Evolutionary conservation across 2,888 invertebrate species (phyloP).

Genomic region (Tryphoninae sp.): DNA sequence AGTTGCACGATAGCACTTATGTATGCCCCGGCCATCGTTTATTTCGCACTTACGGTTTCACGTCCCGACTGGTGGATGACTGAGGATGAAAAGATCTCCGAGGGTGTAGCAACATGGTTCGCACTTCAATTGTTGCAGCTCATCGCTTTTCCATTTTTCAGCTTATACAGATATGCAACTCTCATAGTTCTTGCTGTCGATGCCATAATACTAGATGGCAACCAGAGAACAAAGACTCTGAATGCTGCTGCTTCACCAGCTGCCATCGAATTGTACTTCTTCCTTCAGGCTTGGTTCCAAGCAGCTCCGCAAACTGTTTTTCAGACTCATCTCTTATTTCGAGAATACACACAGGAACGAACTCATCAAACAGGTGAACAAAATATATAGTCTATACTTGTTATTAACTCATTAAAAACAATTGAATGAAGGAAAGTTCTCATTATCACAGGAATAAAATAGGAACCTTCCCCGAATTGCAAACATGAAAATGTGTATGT

Average conservation of each 20-base stretch:
- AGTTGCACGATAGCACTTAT: slow-evolving; percentile 75
- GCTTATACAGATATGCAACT: slow-evolving; percentile 85
- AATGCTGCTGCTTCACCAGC: slow-evolving; percentile 85
- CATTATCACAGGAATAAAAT: no score
- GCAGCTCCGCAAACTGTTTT: slow-evolving; percentile 88
- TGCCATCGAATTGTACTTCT: slow-evolving; percentile 89
- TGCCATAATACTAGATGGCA: slow-evolving; percentile 85
- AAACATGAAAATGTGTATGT: no score
- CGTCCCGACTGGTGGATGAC: slow-evolving; percentile 80
- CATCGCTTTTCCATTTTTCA: slow-evolving; percentile 76
- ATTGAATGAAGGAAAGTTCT: no score
- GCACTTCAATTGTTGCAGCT: slow-evolving; percentile 75
- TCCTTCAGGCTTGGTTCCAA: slow-evolving; percentile 90
- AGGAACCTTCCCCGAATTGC: no score
- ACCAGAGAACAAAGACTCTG: slow-evolving; percentile 85
- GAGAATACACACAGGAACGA: slow-evolving; percentile 82
- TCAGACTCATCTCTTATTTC: slow-evolving; percentile 86
- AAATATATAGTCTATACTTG: slow-evolving; percentile 14
- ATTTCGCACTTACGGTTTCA: slow-evolving; percentile 79
- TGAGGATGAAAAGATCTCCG: slow-evolving; percentile 75
- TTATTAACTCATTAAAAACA: neutral
- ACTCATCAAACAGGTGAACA: slow-evolving; percentile 86
- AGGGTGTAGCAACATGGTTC: slow-evolving; percentile 75
- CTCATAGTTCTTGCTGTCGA: slow-evolving; percentile 90
- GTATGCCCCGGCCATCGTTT: slow-evolving; percentile 78